phyloP scores from a whole-genome alignment of 2,888 invertebrate genomes.

The Amblyjoppa proteus region DNA sequence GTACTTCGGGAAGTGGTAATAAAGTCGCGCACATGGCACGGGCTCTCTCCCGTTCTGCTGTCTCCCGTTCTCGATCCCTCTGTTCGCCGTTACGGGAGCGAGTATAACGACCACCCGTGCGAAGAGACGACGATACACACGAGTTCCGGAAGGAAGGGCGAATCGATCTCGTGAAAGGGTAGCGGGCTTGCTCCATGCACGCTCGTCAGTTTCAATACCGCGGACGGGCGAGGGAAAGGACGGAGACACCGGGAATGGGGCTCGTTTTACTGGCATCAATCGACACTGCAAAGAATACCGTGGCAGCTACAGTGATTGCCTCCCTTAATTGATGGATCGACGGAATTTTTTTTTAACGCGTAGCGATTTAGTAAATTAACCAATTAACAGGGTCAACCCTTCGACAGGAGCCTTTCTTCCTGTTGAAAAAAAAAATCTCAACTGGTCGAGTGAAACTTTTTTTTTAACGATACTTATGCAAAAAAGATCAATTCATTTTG shows the following conservation, averaged over 20 bases:
- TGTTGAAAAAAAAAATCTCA: no score
- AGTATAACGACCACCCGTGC: conserved; percentile 51
- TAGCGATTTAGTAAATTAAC: no score
- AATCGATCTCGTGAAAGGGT: conserved; percentile 49
- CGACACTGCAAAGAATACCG: background rate
- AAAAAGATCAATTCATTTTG: no score
- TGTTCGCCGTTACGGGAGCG: conserved; percentile 43
- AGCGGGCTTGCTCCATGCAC: conserved; percentile 41
- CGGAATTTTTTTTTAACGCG: no score
- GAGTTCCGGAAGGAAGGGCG: conserved; percentile 65
- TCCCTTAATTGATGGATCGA: background rate
- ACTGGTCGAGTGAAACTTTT: no score
- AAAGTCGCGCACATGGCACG: conserved; percentile 63
- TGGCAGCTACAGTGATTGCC: background rate
- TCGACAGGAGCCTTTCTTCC: no score
- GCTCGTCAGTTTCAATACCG: conserved; percentile 48
- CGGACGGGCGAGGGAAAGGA: conserved; percentile 44
- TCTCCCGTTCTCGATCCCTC: conserved; percentile 46
- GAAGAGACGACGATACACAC: conserved; percentile 59
- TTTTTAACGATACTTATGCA: no score
- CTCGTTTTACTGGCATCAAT: background rate
- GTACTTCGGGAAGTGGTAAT: conserved; percentile 70
- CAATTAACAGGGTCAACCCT: no score
- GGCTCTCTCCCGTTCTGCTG: conserved; percentile 56
- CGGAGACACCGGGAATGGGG: conserved; percentile 33